These are phyloP conservation scores for Parapristionchus giblindavisi DNA, from an alignment of 2,888 invertebrate genomes.

Conservation along the genomic window DNA sequence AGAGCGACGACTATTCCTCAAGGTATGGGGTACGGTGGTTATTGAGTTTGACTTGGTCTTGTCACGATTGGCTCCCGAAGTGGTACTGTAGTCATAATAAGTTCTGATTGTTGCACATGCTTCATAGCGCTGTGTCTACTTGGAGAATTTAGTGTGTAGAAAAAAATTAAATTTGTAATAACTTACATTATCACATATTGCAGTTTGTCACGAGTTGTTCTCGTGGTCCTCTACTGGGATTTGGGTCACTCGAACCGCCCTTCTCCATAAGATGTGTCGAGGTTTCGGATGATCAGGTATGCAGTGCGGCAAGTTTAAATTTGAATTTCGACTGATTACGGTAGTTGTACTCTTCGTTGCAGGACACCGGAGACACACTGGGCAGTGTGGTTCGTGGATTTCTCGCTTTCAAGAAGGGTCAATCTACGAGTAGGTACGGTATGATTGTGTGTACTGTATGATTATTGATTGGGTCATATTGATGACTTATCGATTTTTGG, in stretches of 20 bases:
- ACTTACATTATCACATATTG: too few relatives aligned
- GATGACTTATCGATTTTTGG: too few relatives aligned
- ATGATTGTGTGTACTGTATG: too few relatives aligned
- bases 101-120: too few relatives aligned
- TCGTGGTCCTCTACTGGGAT: slow-evolving; percentile 92
- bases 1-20: slow-evolving; percentile 91
- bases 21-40: slow-evolving; percentile 74
- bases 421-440: slow-evolving; percentile 78
- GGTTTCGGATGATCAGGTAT: slow-evolving; percentile 87
- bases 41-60: too few relatives aligned
- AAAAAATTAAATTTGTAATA: too few relatives aligned
- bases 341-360: slow-evolving; percentile 44
- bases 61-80: too few relatives aligned
- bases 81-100: too few relatives aligned
- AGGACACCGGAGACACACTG: slow-evolving; percentile 76
- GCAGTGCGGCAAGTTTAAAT: neutral
- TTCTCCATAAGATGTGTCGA: slow-evolving; percentile 98
- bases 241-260: slow-evolving; percentile 92
- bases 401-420: slow-evolving; percentile 93
- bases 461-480: too few relatives aligned
- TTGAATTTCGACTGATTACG: too few relatives aligned
- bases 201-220: slow-evolving; percentile 99
- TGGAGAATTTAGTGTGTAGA: too few relatives aligned
- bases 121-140: too few relatives aligned
- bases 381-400: slow-evolving; percentile 97